phyloP scores from a whole-genome alignment of 2,797 vertebrate genomes.

The Hypotaenidia philippensis region DNA sequence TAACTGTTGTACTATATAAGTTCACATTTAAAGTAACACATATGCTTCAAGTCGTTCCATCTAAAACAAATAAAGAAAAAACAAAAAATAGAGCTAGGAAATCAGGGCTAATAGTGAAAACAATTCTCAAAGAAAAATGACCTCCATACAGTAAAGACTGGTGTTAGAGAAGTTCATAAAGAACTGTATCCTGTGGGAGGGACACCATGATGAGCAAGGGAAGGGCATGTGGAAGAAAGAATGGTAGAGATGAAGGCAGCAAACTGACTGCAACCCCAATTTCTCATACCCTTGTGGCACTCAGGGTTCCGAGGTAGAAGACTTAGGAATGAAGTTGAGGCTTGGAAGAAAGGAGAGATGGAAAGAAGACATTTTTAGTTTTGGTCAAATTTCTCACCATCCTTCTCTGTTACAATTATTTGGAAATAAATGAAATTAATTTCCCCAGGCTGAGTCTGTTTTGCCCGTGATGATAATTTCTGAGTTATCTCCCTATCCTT shows the following conservation, averaged over 20 bases:
- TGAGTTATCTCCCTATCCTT: too few species aligned
- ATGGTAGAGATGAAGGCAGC: not conserved
- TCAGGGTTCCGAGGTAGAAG: accelerated
- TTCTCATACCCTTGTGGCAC: accelerated
- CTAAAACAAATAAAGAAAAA: not conserved
- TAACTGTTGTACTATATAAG: not conserved
- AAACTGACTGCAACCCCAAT: not conserved
- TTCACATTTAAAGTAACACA: not conserved
- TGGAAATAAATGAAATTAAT: too few species aligned
- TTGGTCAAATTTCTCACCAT: too few species aligned
- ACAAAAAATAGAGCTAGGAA: not conserved
- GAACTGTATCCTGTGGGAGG: not conserved
- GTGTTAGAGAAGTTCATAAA: not conserved
- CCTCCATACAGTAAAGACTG: not conserved
- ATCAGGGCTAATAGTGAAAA: not conserved
- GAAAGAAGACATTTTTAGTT: too few species aligned
- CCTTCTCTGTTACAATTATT: too few species aligned
- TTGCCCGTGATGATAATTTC: too few species aligned
- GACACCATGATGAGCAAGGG: accelerated
- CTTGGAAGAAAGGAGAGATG: not conserved
- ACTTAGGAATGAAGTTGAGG: not conserved
- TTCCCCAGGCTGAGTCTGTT: too few species aligned
- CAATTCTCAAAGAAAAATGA: not conserved
- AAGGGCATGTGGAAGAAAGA: not conserved
- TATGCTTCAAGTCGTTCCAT: not conserved